These are phyloP conservation scores for Smittia aterrima DNA, from an alignment of 2,888 invertebrate genomes.

Conservation along the genomic window DNA sequence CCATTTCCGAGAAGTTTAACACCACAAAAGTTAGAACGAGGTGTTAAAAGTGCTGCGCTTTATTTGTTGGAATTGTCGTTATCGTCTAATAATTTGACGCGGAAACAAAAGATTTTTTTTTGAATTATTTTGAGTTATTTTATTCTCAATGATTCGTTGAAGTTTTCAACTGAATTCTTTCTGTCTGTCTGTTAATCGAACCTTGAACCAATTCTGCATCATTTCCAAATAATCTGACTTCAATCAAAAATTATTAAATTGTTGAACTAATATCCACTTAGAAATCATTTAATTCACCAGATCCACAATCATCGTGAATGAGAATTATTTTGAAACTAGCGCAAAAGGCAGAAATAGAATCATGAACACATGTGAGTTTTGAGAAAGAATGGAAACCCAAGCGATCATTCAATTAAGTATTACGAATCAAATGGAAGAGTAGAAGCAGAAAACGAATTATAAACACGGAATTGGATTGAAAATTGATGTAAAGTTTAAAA, in stretches of 20 bases:
- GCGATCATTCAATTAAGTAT: constrained; percentile 12
- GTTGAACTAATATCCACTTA: constrained; percentile 38
- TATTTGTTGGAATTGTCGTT: not conserved
- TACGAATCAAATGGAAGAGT: constrained; percentile 8
- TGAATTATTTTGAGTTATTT: no score
- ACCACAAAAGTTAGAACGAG: constrained; percentile 8
- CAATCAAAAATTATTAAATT: constrained; percentile 27
- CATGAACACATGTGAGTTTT: constrained; percentile 2
- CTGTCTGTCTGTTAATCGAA: no score
- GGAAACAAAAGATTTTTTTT: no score
- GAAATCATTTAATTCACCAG: constrained; percentile 33
- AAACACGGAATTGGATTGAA: not conserved
- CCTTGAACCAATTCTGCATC: no score
- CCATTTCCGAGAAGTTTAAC: constrained; percentile 18
- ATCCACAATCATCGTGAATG: not conserved
- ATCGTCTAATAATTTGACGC: not conserved
- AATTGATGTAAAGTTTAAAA: not conserved
- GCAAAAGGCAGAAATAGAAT: not conserved
- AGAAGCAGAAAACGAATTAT: not conserved
- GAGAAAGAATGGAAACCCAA: not conserved
- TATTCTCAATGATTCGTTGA: no score
- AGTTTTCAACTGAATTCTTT: no score
- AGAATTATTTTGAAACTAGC: not conserved
- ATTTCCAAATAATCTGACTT: constrained; percentile 17
- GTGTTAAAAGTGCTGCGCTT: constrained; percentile 32